Evolutionary conservation across 2,113 vertebrate genomes (phyloP), one percentile per base, ranked within the genome.

Genomic region (Jacana jacana): DNA sequence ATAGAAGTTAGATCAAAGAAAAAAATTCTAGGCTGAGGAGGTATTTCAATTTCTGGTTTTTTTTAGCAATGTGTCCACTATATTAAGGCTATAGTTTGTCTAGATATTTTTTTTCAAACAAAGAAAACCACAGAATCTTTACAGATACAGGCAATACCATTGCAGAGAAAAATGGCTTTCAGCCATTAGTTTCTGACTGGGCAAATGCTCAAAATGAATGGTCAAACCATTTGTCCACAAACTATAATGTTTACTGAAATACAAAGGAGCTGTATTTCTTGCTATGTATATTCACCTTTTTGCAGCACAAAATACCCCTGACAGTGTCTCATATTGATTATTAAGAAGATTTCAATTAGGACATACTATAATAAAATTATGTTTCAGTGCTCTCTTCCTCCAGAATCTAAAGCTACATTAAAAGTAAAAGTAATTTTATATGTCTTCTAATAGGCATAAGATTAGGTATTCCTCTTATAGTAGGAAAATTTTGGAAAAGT

Each of bases 101-200:
- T 71, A 75, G 33, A 69, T 85, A n/a, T n/a, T n/a, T 54, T 76
- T 69, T 69, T 97, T 91, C 64, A 91, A 76, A 68, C 66, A 93
- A 80, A 71, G 39, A 52, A 75, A 57, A 68, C 66, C 65, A 86
- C 31, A 14, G 55, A 89, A 92, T 81, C 49, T 64, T 94, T 95
- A 49, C 63, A 72, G 64, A 24, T 81, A 58, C 65, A 94, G 55
- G 51, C 73, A 89, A 79, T 52, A 64, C 13, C 63, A 65, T 70
- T 92, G 61, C 39, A 73, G 52, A 88, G 49, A 64, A 71, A 92
- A 86, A 91, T 81, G 54, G 42, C 35, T 93, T 71, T 65, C 54
- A 76, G 37, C 28, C 81, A 85, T 54, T 54, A 60, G 49, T 51
- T 89, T 85, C 66, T 87, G 55, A 49, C 57, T 52, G 58, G 13